Conservation (phyloP, 2,888 invertebrate genomes). For the Ernsta delagoae region DNA sequence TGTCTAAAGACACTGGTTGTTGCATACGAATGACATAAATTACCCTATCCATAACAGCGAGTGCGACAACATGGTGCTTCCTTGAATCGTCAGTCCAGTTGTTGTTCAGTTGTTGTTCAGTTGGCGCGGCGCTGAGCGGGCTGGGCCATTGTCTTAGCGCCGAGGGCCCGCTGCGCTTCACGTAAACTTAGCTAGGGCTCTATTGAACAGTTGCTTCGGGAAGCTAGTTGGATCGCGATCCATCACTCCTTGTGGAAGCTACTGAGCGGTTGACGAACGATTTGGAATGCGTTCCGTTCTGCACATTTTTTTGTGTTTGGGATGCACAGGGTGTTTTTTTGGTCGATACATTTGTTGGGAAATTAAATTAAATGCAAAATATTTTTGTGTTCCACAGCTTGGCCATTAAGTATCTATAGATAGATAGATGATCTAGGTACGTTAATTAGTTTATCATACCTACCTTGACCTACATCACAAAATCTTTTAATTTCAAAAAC, state of each 20-base stretch:
- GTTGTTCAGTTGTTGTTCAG: too few species aligned
- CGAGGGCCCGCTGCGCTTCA: constrained; percentile 1
- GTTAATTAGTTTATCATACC: too few species aligned
- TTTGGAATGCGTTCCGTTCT: constrained; percentile 15
- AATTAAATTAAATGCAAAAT: too few species aligned
- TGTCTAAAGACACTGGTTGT: constrained; percentile 24
- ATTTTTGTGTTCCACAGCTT: too few species aligned
- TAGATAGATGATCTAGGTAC: too few species aligned
- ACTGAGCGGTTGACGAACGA: constrained; percentile 27
- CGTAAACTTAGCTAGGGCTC: neutral
- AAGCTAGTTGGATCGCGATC: constrained; percentile 29
- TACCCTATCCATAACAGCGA: constrained; percentile 50
- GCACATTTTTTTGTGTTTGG: constrained; percentile 11
- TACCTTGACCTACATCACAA: too few species aligned
- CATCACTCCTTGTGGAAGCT: constrained; percentile 35
- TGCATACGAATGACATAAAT: constrained; percentile 62
- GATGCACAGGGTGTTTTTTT: constrained; percentile 40
- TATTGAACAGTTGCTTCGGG: constrained; percentile 5
- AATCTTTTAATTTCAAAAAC: too few species aligned
- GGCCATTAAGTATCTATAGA: too few species aligned
- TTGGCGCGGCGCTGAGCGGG: constrained; percentile 53
- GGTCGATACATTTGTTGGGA: neutral
- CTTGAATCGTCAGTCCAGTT: constrained; percentile 26
- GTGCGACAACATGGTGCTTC: constrained; percentile 49
- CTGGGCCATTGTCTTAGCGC: constrained; percentile 50